A percentile compares a stretch with the other conserved stretches of the same genome.
Conservation (phyloP, 30 jellyfish, hydroid and myxozoan species). For the Hydractinia symbiolongicarpus region DNA sequence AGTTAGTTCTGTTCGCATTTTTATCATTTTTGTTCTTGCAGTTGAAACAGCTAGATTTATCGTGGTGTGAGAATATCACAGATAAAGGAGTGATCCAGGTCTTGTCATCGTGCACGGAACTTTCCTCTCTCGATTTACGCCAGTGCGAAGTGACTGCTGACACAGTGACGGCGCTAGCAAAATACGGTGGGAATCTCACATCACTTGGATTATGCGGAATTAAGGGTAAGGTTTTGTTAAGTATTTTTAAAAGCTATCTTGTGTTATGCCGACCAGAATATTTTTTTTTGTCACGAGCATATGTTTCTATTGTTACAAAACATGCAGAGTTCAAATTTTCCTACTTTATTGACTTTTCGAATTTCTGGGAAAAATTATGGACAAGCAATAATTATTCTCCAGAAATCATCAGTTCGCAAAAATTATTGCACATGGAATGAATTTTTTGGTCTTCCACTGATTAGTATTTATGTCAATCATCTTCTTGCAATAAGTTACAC, state of each 20-base stretch:
- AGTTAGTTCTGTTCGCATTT: not conserved
- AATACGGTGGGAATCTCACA: slow-evolving; percentile 12
- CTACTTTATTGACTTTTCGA: too few relatives aligned
- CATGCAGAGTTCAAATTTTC: too few relatives aligned
- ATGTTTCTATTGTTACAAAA: too few relatives aligned
- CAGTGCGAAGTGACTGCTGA: slow-evolving; percentile 52
- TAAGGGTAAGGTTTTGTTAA: slow-evolving; percentile 31
- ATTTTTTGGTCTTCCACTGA: too few relatives aligned
- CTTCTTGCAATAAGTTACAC: too few relatives aligned
- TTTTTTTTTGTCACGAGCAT: too few relatives aligned
- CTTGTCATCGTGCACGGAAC: slow-evolving; percentile 34
- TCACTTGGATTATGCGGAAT: slow-evolving; percentile 62
- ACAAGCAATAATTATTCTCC: too few relatives aligned
- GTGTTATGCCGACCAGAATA: too few relatives aligned
- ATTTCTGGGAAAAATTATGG: too few relatives aligned
- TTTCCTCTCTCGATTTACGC: slow-evolving; percentile 47
- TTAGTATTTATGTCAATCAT: too few relatives aligned
- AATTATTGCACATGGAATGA: too few relatives aligned
- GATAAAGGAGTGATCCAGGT: slow-evolving; percentile 38
- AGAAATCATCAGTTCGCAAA: too few relatives aligned
- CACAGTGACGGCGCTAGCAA: slow-evolving; percentile 37
- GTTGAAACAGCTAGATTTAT: slow-evolving; percentile 41
- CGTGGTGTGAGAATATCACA: slow-evolving; percentile 75
- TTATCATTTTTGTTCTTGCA: slow-evolving; percentile 15
- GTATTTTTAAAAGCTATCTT: not conserved